A percentile compares a stretch with the other conserved stretches of the same genome.
phyloP scores from a whole-genome alignment of 2,797 vertebrate species.

The Myotis findleyi region DNA sequence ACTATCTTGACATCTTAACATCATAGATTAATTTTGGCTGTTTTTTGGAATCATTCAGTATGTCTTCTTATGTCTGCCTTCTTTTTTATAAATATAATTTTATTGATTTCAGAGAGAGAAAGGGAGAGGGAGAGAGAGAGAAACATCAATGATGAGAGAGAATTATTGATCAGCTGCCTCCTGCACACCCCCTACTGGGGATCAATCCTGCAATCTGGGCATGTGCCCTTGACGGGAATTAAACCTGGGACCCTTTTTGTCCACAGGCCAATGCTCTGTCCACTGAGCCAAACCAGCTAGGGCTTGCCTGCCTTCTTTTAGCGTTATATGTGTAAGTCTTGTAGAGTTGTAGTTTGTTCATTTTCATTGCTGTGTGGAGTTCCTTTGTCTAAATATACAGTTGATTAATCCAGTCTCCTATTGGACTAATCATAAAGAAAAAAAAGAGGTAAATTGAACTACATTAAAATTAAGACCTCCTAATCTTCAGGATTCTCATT shows the following conservation, averaged over 20 bases:
- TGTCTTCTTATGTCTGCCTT: background rate
- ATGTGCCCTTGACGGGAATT: too few species aligned
- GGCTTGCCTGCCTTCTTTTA: background rate
- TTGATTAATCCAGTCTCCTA: background rate
- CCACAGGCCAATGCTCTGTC: too few species aligned
- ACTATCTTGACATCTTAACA: conserved; percentile 3
- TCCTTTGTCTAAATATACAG: background rate
- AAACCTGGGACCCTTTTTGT: too few species aligned
- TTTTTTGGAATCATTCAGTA: background rate
- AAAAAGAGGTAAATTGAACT: background rate
- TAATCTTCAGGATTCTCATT: conserved; percentile 2
- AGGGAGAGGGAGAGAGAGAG: too few species aligned
- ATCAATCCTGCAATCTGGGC: too few species aligned
- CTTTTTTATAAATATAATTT: too few species aligned
- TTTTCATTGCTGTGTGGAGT: background rate
- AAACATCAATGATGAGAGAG: too few species aligned
- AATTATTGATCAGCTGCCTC: too few species aligned
- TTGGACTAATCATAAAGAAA: background rate
- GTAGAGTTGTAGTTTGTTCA: background rate
- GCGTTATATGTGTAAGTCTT: conserved; percentile 4
- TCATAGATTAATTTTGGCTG: background rate
- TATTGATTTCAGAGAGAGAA: too few species aligned
- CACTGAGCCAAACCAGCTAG: too few species aligned
- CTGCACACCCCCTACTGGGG: too few species aligned
- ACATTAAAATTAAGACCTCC: conserved; percentile 15